phyloP scores from a whole-genome alignment of 2,888 invertebrate species.

The Agrotis exclamationis region DNA sequence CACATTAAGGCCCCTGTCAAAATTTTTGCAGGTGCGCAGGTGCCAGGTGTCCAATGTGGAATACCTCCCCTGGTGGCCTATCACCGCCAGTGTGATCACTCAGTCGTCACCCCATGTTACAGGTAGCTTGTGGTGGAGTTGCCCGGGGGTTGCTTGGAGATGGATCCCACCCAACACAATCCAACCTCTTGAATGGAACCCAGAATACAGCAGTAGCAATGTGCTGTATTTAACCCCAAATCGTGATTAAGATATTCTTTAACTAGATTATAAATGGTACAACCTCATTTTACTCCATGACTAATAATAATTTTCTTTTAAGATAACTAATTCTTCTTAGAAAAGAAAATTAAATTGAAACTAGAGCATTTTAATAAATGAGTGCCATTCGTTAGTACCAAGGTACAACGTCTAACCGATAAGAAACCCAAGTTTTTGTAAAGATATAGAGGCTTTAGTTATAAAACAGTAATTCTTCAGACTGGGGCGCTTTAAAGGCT shows the following conservation, averaged over 20 bases:
- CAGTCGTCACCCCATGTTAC: too few relatives aligned
- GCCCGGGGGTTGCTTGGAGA: too few relatives aligned
- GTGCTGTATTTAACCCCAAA: background rate
- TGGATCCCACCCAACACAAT: too few relatives aligned
- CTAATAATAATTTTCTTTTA: background rate
- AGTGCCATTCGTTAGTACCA: slow-evolving; percentile 30
- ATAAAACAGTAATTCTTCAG: slow-evolving; percentile 29
- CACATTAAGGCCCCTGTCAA: too few relatives aligned
- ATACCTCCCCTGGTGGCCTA: too few relatives aligned
- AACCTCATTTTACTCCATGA: background rate
- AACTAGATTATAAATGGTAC: background rate
- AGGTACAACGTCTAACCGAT: slow-evolving; percentile 32
- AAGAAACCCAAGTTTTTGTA: slow-evolving; percentile 30
- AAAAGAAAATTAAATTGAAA: slow-evolving; percentile 47
- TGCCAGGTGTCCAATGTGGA: too few relatives aligned
- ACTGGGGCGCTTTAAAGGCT: background rate
- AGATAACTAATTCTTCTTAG: slow-evolving; percentile 16
- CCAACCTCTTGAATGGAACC: too few relatives aligned
- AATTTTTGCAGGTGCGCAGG: too few relatives aligned
- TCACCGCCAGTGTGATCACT: too few relatives aligned
- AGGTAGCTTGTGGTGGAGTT: too few relatives aligned
- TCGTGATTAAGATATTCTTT: background rate
- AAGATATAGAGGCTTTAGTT: slow-evolving; percentile 25
- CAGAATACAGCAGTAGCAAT: too few relatives aligned
- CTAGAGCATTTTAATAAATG: slow-evolving; percentile 47